These are phyloP conservation scores for Clarias macrocephalus DNA, from an alignment of 2,113 vertebrate genomes.

Conservation along the genomic window DNA sequence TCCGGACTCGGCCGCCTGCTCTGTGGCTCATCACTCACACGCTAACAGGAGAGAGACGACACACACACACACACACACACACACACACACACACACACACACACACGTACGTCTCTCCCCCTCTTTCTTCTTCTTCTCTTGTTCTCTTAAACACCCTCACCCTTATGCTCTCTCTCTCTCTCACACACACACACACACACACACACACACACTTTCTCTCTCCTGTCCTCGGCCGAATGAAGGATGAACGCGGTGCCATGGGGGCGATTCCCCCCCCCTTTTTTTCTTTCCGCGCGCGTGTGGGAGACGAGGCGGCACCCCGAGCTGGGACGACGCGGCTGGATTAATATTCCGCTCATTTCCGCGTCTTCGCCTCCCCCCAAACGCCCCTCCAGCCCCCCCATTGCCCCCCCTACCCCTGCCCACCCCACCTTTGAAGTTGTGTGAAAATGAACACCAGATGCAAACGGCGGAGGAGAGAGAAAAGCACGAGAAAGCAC, in stretches of 20 bases:
- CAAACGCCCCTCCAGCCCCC: neutral
- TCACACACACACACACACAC: constrained; percentile 5
- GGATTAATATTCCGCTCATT: constrained; percentile 54
- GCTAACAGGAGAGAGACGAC: constrained; percentile 54
- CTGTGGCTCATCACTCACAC: constrained; percentile 58
- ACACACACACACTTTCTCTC: constrained; percentile 10
- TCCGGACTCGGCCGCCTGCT: constrained; percentile 54
- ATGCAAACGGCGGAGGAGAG: constrained; percentile 38
- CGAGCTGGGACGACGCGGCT: constrained; percentile 38
- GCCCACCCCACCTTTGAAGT: constrained; percentile 49
- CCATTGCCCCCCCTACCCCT: neutral
- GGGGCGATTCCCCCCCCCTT: neutral
- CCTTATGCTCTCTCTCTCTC: neutral
- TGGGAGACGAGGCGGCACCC: constrained; percentile 31
- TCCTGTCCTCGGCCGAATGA: constrained; percentile 29
- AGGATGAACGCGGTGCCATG: constrained; percentile 34
- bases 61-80: constrained; percentile 29
- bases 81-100: constrained; percentile 2
- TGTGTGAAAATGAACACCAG: constrained; percentile 54
- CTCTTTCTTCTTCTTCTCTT: neutral
- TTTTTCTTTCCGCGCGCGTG: neutral
- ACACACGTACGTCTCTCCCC: neutral
- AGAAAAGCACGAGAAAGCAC: constrained; percentile 12
- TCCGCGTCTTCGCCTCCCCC: constrained; percentile 33
- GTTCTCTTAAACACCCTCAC: constrained; percentile 11